These are phyloP conservation scores for Yponomeuta malinellus DNA, from an alignment of 2,888 invertebrate species.

Conservation along the genomic window DNA sequence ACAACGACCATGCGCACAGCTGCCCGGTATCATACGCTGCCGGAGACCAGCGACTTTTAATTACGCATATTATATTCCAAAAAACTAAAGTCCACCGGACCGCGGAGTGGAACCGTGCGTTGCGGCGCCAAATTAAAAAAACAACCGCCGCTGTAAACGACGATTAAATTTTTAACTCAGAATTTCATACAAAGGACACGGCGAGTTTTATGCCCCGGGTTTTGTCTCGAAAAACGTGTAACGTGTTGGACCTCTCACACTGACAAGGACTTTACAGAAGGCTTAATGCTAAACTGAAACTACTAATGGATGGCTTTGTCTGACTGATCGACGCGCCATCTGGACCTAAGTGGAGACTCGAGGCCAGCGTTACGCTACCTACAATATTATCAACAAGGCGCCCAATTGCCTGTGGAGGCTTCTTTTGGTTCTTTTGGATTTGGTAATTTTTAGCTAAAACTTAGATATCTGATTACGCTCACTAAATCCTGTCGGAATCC, in stretches of 20 bases:
- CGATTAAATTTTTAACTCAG: conserved; percentile 15
- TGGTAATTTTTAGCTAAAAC: too few species aligned
- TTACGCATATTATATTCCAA: conserved; percentile 5
- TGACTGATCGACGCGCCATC: too few species aligned
- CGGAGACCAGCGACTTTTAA: not conserved
- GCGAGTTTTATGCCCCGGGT: conserved; percentile 33
- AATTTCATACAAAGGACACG: conserved; percentile 17
- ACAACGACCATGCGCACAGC: conserved; percentile 12
- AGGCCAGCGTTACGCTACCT: too few species aligned
- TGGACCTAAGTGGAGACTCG: too few species aligned
- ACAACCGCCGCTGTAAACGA: conserved; percentile 10
- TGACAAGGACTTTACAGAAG: conserved; percentile 17
- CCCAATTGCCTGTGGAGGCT: too few species aligned
- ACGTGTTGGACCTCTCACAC: conserved; percentile 27
- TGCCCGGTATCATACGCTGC: not conserved
- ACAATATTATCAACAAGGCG: too few species aligned
- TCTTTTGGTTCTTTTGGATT: too few species aligned
- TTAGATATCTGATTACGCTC: too few species aligned
- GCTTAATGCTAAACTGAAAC: not conserved
- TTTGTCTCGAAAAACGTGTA: conserved; percentile 47
- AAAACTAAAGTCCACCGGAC: not conserved
- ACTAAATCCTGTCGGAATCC: too few species aligned
- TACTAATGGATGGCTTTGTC: too few species aligned
- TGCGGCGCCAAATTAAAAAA: conserved; percentile 1
- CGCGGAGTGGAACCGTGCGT: not conserved